phyloP scores from a whole-genome alignment of 2,797 vertebrate genomes.

The Melanotaenia boesemani region DNA sequence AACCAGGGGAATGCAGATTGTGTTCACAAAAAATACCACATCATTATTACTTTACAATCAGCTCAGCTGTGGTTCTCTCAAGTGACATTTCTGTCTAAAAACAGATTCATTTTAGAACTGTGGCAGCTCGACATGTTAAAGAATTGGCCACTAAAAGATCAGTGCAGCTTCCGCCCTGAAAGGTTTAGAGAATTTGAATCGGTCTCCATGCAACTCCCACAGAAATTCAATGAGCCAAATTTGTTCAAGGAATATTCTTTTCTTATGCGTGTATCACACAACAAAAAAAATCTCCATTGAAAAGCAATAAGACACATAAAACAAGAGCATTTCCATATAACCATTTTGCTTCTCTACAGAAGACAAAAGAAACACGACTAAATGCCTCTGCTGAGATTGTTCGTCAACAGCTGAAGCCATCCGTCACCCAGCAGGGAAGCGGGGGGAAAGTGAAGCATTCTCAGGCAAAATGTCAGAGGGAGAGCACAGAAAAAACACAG shows the following conservation, averaged over 20 bases:
- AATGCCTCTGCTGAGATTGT: constrained; percentile 79
- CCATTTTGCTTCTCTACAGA: constrained; percentile 66
- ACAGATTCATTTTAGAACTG: constrained; percentile 23
- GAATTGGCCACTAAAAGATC: constrained; percentile 30
- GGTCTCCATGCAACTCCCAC: constrained; percentile 1
- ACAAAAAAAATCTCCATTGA: constrained; percentile 28
- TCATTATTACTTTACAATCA: constrained; percentile 4
- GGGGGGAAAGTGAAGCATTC: constrained; percentile 64
- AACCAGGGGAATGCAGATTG: neutral
- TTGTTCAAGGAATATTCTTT: constrained; percentile 53
- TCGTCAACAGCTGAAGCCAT: constrained; percentile 83
- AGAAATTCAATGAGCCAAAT: constrained; percentile 40
- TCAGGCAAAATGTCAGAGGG: constrained; percentile 56
- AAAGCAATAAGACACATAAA: constrained; percentile 56
- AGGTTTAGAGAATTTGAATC: constrained; percentile 17
- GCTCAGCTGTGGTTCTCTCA: constrained; percentile 17
- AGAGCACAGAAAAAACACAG: constrained; percentile 51
- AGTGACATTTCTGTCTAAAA: constrained; percentile 28
- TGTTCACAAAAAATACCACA: neutral
- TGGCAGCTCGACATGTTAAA: constrained; percentile 32
- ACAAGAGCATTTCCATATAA: constrained; percentile 60
- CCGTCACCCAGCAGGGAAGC: constrained; percentile 78
- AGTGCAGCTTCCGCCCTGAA: constrained; percentile 2
- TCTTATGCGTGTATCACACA: constrained; percentile 51
- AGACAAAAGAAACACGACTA: constrained; percentile 80